A percentile compares a stretch with the other conserved stretches of the same genome.
These are phyloP conservation scores for Acanthosoma haemorrhoidale DNA, from an alignment of 2,888 invertebrate genomes.

Conservation along the genomic window DNA sequence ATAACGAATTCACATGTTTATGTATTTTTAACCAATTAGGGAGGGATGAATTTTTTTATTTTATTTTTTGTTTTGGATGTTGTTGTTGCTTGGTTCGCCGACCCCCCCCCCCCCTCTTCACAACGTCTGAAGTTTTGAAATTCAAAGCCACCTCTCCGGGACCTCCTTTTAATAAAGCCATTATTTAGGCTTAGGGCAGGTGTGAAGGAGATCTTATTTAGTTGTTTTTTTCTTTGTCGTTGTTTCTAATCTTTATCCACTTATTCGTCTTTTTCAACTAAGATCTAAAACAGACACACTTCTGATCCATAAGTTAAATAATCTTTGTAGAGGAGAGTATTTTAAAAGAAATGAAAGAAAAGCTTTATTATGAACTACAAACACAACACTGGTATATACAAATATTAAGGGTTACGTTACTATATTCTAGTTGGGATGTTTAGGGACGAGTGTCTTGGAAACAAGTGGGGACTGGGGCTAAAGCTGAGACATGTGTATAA, in stretches of 20 bases:
- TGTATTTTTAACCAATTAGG: constrained; percentile 23
- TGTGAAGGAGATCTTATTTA: neutral
- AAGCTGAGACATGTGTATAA: no score
- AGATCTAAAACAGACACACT: neutral
- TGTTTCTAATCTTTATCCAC: neutral
- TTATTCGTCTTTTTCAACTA: neutral
- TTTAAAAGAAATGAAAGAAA: no score
- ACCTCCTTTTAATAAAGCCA: constrained; percentile 20
- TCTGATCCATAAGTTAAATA: neutral
- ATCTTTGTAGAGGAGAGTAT: no score
- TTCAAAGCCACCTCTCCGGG: neutral
- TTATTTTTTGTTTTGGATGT: no score
- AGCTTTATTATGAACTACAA: no score
- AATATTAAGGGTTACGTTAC: no score
- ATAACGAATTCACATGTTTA: constrained; percentile 28
- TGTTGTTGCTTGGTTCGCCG: neutral
- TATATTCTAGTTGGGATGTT: no score
- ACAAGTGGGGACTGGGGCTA: no score
- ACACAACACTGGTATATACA: no score
- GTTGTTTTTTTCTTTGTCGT: neutral
- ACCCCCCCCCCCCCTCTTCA: neutral
- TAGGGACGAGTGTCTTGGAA: no score
- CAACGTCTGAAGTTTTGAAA: neutral
- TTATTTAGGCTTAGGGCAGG: neutral
- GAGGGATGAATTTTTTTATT: neutral